phyloP scores from a whole-genome alignment of 2,888 invertebrate genomes.

The Erannis defoliaria region DNA sequence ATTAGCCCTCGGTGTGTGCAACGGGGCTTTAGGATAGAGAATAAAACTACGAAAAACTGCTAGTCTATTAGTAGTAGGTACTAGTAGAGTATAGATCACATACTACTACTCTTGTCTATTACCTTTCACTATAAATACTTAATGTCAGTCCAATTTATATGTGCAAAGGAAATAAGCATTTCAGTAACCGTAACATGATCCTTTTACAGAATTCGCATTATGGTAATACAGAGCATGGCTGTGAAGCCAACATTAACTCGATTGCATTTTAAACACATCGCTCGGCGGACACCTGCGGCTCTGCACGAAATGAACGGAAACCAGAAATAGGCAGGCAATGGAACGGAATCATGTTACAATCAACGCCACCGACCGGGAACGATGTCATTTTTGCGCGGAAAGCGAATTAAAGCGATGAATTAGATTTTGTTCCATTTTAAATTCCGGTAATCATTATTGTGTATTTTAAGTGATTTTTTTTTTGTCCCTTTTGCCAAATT shows the following conservation, averaged over 20 bases:
- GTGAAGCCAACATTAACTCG: slow-evolving; percentile 46
- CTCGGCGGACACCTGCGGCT: slow-evolving; percentile 16
- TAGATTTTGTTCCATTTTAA: background rate
- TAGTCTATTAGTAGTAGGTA: too few species aligned
- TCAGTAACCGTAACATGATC: slow-evolving; percentile 1
- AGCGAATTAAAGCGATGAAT: slow-evolving; percentile 2
- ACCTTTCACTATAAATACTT: too few species aligned
- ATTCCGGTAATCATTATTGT: too few species aligned
- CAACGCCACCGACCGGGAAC: slow-evolving; percentile 28
- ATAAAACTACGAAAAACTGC: too few species aligned
- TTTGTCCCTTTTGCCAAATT: too few species aligned
- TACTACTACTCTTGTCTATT: too few species aligned
- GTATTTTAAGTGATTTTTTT: too few species aligned
- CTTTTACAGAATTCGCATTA: slow-evolving; percentile 17
- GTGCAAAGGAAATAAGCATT: background rate
- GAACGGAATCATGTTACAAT: slow-evolving; percentile 38
- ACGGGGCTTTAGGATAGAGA: too few species aligned
- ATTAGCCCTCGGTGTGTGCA: too few species aligned
- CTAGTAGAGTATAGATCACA: too few species aligned
- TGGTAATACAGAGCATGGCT: slow-evolving; percentile 40
- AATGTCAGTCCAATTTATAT: background rate
- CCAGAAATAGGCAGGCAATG: slow-evolving; percentile 9
- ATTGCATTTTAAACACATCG: slow-evolving; percentile 57
- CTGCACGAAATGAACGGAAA: slow-evolving; percentile 14
- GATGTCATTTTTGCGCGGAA: slow-evolving; percentile 7